Base-by-base conservation (phyloP, 2,797 vertebrate genomes). In the Lemur catta region DNA sequence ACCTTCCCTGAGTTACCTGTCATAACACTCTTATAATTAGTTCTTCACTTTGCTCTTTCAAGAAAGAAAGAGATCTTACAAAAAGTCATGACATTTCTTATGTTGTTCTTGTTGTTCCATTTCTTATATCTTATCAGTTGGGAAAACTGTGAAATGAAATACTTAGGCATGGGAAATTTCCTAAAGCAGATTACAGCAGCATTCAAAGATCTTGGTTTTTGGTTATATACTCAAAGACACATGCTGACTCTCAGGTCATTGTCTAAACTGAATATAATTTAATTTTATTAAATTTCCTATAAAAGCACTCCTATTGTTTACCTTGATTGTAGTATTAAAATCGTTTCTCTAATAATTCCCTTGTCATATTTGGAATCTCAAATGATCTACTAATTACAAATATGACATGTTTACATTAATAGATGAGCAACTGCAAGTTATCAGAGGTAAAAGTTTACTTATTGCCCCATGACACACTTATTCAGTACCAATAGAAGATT, bases 221-320 rank as follows among this genome's bases (percentile, higher is more conserved):
- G 6, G 6, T 87, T 90, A 84, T 38, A 87, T n/a, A 93, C 50
- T 84, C 41, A 89, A 91, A 87, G 65, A n/a, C 4, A 76, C 7
- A 61, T 24, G 1, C 7, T 84, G 57, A 46, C 17, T 71, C 28
- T 91, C 6, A 4, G 30, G 48, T 10, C 13, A 13, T 63, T 33
- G 35, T 28, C 1, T 69, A 57, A 96, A 63, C 22, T 48, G n/a
- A 93, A 72, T 72, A 75, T 41, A 63, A 43, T 2, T 85, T 30
- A 72, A 52, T 80, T 41, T 63, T 63, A 84, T 95, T 59, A 50
- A 46, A 92, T 94, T 59, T 96, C 24, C 59, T 43, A 67, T 76
- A 15, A 69, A 67, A 79, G 18, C 15, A 50, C 3, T 71, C 24
- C 50, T 2, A 61, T 52, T 48, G 33, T 76, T 96, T 93, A 95